Percentiles rank a stretch among this genome's conserved stretches.
Evolutionary conservation across 2,113 vertebrate species (phyloP).

Genomic region (Colius striatus): DNA sequence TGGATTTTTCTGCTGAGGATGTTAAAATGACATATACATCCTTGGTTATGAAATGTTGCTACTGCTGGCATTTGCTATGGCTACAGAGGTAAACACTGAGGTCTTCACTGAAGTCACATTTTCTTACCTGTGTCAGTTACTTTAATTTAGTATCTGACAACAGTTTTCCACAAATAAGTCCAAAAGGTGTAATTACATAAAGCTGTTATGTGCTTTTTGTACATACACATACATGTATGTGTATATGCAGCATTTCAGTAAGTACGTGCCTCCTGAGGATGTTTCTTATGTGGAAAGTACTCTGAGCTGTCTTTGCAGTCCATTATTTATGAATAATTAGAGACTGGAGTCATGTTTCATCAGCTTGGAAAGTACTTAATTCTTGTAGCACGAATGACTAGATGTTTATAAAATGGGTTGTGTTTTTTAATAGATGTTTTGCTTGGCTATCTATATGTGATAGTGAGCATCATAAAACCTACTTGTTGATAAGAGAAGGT

Average conservation of each 20-base stretch:
- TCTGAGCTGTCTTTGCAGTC: neutral
- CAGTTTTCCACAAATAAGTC: neutral
- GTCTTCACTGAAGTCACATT: neutral
- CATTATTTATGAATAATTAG: neutral
- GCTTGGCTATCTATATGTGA: neutral
- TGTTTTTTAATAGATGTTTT: neutral
- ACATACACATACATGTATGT: neutral
- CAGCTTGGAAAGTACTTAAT: neutral
- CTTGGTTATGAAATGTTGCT: conserved; percentile 17
- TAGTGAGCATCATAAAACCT: neutral
- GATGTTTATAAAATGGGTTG: neutral
- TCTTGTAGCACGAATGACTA: rapidly evolving
- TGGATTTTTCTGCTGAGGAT: conserved; percentile 29
- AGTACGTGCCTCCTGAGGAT: neutral
- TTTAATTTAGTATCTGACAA: neutral
- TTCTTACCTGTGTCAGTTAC: neutral
- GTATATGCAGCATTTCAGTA: neutral
- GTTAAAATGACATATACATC: neutral
- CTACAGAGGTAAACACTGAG: conserved; percentile 16
- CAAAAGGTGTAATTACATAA: neutral
- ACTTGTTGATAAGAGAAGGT: neutral
- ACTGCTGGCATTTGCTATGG: conserved; percentile 38
- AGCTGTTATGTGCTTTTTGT: neutral
- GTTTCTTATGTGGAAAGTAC: neutral
- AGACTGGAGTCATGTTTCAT: neutral